Base-by-base conservation (phyloP, 2,888 invertebrate genomes). In the Sialis lutaria region DNA sequence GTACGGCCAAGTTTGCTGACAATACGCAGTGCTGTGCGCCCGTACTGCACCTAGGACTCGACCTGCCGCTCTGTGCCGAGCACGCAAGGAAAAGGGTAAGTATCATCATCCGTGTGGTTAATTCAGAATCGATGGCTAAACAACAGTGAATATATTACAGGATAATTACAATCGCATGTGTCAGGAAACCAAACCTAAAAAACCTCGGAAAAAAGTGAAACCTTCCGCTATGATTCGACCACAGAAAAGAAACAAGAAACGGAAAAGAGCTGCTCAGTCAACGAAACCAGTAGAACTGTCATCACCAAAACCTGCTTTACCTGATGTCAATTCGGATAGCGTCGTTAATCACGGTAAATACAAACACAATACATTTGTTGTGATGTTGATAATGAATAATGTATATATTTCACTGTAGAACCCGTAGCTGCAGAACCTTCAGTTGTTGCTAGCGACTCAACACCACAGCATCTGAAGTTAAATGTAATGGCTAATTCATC, bases 11-110 rank as follows among this genome's bases (percentile, higher is more conserved):
- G 63, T 82, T 81, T 62, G 73, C 80, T 48, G 82, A 85, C 64
- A 79, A 84, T 57, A 79, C 81, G 33, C 83, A 82, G 61, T 86
- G 86, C 63, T 79, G 82, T 58, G 72, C 79, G 53, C 84, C 86
- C 41, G 82, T 84, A 44, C 82, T 85, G 56, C 84, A 86, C 65
- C 74, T 83, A 50, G 72, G 73, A 43, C 81, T 83, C 58, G 82
- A 89, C 61, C 72, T 89, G 60, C 89, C 92, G 42, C 70, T 92
- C 6, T 93, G 92, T 62, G 72, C 79, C 6, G 86, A 86, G 57
- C 92, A 93, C 64, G 83, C 84, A 1, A 77, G 83, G 65, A 85
- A 86, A 64, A 70, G 85, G 64, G 80, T 79, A 57, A 60, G 68
- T 57, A 48, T 31, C 41, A 49, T 44, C 39, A 37, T n/a, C n/a